phyloP scores from a whole-genome alignment of 92 coral and sea anemone genomes.

The Phymanthus crucifer region DNA sequence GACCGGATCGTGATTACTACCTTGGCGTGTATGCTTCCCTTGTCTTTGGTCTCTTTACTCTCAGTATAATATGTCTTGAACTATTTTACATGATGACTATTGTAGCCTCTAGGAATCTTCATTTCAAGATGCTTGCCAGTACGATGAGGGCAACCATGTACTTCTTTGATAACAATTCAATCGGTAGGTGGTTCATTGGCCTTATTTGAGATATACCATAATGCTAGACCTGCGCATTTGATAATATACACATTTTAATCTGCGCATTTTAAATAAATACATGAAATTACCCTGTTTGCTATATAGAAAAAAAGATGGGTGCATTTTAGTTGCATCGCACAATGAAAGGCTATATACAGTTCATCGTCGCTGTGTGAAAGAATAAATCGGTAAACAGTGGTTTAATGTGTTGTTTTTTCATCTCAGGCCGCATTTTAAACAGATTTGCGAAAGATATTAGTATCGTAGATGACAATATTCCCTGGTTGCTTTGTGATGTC shows the following conservation, averaged over 20 bases:
- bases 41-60: slow-evolving; percentile 48
- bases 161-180: slow-evolving; percentile 79
- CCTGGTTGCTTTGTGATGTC: slow-evolving; percentile 64
- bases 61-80: slow-evolving; percentile 53
- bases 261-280: too few species aligned
- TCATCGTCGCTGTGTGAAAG: too few species aligned
- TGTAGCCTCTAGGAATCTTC: slow-evolving; percentile 65
- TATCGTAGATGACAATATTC: slow-evolving; percentile 69
- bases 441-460: slow-evolving; percentile 77
- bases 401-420: too few species aligned
- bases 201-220: too few species aligned
- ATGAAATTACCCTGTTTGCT: too few species aligned
- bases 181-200: slow-evolving; percentile 39
- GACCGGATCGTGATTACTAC: slow-evolving; percentile 50
- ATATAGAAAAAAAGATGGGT: too few species aligned
- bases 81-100: slow-evolving; percentile 54
- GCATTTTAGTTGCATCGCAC: too few species aligned
- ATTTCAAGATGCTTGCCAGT: slow-evolving; percentile 55
- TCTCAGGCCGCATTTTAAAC: slow-evolving; percentile 79
- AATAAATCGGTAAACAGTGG: too few species aligned
- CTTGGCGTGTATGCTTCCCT: slow-evolving; percentile 62
- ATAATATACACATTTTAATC: too few species aligned
- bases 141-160: slow-evolving; percentile 65
- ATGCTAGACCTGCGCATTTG: too few species aligned
- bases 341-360: too few species aligned